These are phyloP conservation scores for Elaphurus davidianus DNA, from an alignment of 2,113 vertebrate species.

Conservation along the genomic window DNA sequence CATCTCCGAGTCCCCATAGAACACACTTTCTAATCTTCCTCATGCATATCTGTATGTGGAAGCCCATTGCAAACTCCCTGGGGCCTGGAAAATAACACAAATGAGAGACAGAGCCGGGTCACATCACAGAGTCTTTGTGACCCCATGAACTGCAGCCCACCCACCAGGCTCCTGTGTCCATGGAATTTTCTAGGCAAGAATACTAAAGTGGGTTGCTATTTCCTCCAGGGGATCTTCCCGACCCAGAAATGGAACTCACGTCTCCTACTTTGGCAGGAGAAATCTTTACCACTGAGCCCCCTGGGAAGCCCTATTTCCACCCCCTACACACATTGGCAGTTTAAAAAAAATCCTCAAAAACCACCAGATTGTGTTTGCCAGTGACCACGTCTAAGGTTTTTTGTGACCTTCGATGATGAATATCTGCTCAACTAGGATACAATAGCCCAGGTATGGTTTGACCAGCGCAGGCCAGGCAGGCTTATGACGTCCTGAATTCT, in stretches of 20 bases:
- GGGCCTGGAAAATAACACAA: background rate
- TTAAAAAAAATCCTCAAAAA: background rate
- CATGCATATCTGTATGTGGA: background rate
- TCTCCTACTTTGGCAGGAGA: background rate
- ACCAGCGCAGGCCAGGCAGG: background rate
- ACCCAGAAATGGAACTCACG: background rate
- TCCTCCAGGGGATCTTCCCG: background rate
- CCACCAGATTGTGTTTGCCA: background rate
- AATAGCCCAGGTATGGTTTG: background rate
- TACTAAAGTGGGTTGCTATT: background rate
- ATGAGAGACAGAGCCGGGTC: background rate
- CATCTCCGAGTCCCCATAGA: background rate
- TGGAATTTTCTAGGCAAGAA: background rate
- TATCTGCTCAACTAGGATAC: background rate
- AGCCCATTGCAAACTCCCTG: background rate
- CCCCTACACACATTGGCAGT: background rate
- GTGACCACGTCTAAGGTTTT: background rate
- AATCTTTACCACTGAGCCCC: background rate
- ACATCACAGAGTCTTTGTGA: background rate
- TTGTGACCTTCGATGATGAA: background rate
- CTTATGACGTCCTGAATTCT: background rate
- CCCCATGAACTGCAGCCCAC: background rate
- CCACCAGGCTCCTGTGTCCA: background rate
- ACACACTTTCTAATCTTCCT: background rate
- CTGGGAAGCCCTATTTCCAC: background rate